Evolutionary conservation across 2,888 invertebrate genomes (phyloP), one percentile per base, ranked within the genome.

Genomic region (Epistrophella euchroma): DNA sequence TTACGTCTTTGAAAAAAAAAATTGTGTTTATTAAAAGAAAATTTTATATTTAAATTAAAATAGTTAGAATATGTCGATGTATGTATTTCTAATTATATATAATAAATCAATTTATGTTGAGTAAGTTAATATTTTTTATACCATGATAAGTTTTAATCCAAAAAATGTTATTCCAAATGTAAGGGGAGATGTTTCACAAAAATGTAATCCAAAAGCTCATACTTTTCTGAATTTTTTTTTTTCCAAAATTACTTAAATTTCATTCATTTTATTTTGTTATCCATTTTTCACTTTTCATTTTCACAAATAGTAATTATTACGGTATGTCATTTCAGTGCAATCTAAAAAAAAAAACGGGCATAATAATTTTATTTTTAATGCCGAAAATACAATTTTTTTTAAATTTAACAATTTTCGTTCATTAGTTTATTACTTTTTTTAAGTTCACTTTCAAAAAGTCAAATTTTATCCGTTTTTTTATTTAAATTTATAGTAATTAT

Each of bases 231-330:
- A 56, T 1, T 32, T 32, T 35, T 9, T 7, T 32, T 32, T 35
- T 9, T 11, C 10, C 7, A 45, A 45, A 45, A 7, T 17, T 17
- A 5, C 9, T 13, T 11, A 40, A 40, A 15, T 7, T 7, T 32
- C 17, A 47, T 58, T 58, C 35, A 19, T 17, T 25, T 43, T 43
- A 7, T n/a, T 28, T 45, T n/a, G 43, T 45, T 50, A 52, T 66
- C 47, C 78, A 73, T 40, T n/a, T 56, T 68, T 74, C 75, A 70
- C 75, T 66, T 75, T 56, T 62, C 40, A 75, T 58, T 80, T 75
- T 75, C 62, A 81, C 75, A 62, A 52, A 32, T 32, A 9, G 22
- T 37, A n/a, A 60, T 2, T 60, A 22, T 40, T 6, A 60, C 15
- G 37, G 15, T 4, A 22, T 22, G 60, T 56, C 56, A 56, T 56